Evolutionary conservation across 2,888 invertebrate genomes (phyloP), one percentile per base, ranked within the genome.

Genomic region (Coronaproctus castanopsis): DNA sequence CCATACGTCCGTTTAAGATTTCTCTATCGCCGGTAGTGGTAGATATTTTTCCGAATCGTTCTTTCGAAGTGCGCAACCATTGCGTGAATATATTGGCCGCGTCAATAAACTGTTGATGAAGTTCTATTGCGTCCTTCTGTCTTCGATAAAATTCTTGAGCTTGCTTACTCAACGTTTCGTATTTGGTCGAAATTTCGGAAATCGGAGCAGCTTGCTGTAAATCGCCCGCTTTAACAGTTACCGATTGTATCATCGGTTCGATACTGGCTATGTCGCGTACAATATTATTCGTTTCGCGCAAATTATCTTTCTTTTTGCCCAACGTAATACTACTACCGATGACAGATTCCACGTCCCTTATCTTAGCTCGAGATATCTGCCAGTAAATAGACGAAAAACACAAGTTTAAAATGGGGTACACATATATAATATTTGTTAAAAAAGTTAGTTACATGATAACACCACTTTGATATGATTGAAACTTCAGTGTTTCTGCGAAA

Each of bases 211-310:
- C 87, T 74, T 90, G 88, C 73, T 87, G 86, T 66, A 93, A 76
- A 73, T 90, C 90, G 66, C 88, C 89, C 63, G 92, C 93, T 75
- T 93, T 95, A 57, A 85, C 87, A 59, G 89, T 84, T 51, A 93
- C 90, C 52, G 92, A 92, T 71, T 92, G 91, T 67, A 95, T 91
- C 88, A 95, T 92, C 57, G 93, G 93, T 72, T 95, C 92, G 73
- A 93, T 91, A 57, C 92, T 89, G 65, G 91, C 89, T 69, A 95
- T 93, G 73, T 96, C 95, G 75, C 93, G 92, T 52, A 93, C 90
- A 69, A 93, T 88, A 71, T 88, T 90, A 74, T 90, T 89, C 60
- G 91, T 91, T 74, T 89, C 87, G 65, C 91, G 79, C 54, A 92
- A 77, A 67, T 85, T 87, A 3, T 90, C 90, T 73, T 89, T 90